Percentiles rank a stretch among this genome's conserved stretches.
Conservation (phyloP, 2,797 vertebrate species). For the Sandelia bainsii region DNA sequence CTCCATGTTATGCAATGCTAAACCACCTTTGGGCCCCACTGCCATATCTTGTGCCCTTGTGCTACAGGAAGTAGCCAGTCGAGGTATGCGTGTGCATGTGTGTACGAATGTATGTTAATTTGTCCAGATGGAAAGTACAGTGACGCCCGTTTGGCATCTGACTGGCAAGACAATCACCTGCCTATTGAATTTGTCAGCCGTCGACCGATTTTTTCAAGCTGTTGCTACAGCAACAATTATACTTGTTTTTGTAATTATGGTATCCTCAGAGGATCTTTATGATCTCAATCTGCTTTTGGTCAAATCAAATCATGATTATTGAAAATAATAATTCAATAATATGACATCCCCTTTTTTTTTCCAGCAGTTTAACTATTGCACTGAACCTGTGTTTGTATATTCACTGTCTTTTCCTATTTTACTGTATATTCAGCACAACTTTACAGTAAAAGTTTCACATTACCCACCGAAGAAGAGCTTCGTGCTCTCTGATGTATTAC, state of each 20-base stretch:
- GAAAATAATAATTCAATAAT: background rate
- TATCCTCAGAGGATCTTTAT: background rate
- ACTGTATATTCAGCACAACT: background rate
- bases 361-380: no score
- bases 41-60: conserved; percentile 60
- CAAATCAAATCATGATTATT: background rate
- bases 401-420: background rate
- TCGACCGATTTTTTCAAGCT: background rate
- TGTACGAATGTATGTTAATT: conserved; percentile 1
- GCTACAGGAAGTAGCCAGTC: conserved; percentile 54
- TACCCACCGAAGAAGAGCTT: background rate
- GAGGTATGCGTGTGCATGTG: background rate
- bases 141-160: background rate
- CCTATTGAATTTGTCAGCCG: background rate
- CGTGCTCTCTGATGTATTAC: background rate
- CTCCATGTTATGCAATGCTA: conserved; percentile 72
- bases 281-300: background rate
- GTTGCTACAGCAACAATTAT: background rate
- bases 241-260: background rate
- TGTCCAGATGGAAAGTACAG: conserved; percentile 10
- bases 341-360: background rate
- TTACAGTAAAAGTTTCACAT: background rate
- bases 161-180: background rate
- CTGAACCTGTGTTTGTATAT: no score
- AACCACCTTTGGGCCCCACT: conserved; percentile 57